Evolutionary conservation across 92 coral and sea anemone genomes (phyloP).

Genomic region (Phenganax marumi): DNA sequence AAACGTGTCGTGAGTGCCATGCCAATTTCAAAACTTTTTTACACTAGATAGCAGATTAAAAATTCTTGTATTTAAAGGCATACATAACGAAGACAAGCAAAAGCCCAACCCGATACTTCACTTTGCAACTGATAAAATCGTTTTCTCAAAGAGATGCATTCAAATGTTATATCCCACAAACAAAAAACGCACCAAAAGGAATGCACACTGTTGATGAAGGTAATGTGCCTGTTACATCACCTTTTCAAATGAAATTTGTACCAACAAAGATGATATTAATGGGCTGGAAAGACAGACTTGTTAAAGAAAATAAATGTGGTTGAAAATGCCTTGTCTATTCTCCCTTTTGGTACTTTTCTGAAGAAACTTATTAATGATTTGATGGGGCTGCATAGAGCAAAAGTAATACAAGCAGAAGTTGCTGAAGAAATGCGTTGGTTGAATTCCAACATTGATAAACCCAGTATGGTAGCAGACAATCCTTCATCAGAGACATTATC

Average conservation of each 20-base stretch:
- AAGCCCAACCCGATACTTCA: slow-evolving; percentile 33
- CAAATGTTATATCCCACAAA: slow-evolving; percentile 40
- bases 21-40: background rate
- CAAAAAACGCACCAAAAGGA: background rate
- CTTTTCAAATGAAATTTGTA: slow-evolving; percentile 47
- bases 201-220: slow-evolving; percentile 12
- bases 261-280: slow-evolving; percentile 43
- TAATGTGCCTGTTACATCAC: slow-evolving; percentile 43
- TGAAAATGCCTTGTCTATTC: slow-evolving; percentile 26
- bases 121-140: slow-evolving; percentile 39
- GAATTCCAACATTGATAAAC: slow-evolving; percentile 30
- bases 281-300: slow-evolving; percentile 51
- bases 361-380: slow-evolving; percentile 34
- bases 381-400: slow-evolving; percentile 52
- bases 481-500: slow-evolving; percentile 42
- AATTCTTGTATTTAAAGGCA: slow-evolving; percentile 18
- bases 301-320: slow-evolving; percentile 42
- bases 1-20: background rate
- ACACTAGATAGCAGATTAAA: background rate
- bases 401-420: slow-evolving; percentile 48
- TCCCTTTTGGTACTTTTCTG: slow-evolving; percentile 39
- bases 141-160: slow-evolving; percentile 54
- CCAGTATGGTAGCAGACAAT: slow-evolving; percentile 47
- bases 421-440: slow-evolving; percentile 54
- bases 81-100: slow-evolving; percentile 3